Conservation (phyloP, 2,797 vertebrate species). For the Sebastolobus altivelis region DNA sequence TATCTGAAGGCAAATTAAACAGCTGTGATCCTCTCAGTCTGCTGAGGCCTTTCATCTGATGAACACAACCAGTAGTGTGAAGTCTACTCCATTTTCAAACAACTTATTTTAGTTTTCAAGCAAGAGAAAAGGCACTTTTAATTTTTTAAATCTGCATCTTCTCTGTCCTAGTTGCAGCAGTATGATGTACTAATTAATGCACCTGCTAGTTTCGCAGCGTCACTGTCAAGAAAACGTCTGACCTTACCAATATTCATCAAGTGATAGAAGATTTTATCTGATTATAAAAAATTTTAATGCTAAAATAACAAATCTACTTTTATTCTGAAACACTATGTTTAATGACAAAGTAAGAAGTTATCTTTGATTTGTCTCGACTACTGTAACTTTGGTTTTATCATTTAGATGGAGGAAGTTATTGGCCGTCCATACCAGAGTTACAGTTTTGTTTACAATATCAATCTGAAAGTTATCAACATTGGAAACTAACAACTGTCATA, state of each 20-base stretch:
- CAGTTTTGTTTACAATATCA: not conserved
- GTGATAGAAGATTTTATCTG: not conserved
- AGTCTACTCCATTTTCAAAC: not conserved
- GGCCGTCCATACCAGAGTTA: not conserved
- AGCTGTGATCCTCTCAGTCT: slow-evolving; percentile 39
- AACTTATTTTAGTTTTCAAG: not conserved
- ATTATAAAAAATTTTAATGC: not conserved
- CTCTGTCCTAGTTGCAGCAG: not conserved
- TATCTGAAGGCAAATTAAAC: slow-evolving; percentile 48
- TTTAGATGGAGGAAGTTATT: not conserved
- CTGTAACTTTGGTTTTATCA: not conserved
- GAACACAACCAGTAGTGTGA: slow-evolving; percentile 22
- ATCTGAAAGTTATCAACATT: not conserved
- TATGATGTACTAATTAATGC: not conserved
- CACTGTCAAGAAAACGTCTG: not conserved
- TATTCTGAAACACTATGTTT: not conserved
- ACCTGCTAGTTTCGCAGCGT: not conserved
- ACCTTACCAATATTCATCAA: not conserved
- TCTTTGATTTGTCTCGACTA: not conserved
- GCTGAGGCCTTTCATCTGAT: slow-evolving; percentile 25
- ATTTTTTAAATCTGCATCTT: not conserved
- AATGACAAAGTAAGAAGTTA: not conserved
- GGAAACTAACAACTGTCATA: not conserved
- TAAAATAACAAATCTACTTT: not conserved
- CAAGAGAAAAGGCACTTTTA: not conserved